Base-by-base conservation (phyloP, 2,888 invertebrate genomes). In the Habroteleia sp. region DNA sequence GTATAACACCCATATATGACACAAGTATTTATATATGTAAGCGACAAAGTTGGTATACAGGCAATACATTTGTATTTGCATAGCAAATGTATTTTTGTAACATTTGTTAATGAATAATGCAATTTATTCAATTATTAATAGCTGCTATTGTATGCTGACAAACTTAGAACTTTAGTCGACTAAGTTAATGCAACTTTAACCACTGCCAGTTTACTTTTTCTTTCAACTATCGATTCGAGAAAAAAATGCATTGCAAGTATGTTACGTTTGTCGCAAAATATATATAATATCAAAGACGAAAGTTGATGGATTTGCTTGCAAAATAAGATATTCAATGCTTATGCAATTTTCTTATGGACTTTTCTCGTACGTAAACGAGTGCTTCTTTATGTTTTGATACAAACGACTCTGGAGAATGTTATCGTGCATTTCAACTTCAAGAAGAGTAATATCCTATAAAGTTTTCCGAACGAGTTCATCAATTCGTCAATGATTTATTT, bases 341-440 rank as follows among this genome's bases (percentile, higher is more conserved):
- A 25, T 62, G 62, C 54, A 74, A 74, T 74, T 74, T 74, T 69
- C 74, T 74, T 74, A 74, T 74, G 39, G 62, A 74, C 74, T 56
- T 68, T 62, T 74, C n/a, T n/a, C 44, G 41, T 54, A 39, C 35
- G 8, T 20, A 14, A 27, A 8, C n/a, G 29, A 25, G 31, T 16
- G 25, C 7, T 69, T 42, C 69, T 69, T 48, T 62, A 37, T 42
- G 29, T 54, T 62, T 46, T 10, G 13, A 31, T 46, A 27, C 37
- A 16, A 44, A 46, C 37, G 20, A 52, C 27, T 10, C 20, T 29
- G 23, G 6, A 31, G 42, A 52, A 20, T 25, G 17, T 48, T 46
- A 41, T 35, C 13, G 35, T n/a, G n/a, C n/a, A 27, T 46, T 44
- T 54, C 11, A 3, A 16, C 33, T 33, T 23, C 5, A 35, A 31